Conservation (phyloP, 1,140 invertebrate genomes). For the Diorhabda sublineata region DNA sequence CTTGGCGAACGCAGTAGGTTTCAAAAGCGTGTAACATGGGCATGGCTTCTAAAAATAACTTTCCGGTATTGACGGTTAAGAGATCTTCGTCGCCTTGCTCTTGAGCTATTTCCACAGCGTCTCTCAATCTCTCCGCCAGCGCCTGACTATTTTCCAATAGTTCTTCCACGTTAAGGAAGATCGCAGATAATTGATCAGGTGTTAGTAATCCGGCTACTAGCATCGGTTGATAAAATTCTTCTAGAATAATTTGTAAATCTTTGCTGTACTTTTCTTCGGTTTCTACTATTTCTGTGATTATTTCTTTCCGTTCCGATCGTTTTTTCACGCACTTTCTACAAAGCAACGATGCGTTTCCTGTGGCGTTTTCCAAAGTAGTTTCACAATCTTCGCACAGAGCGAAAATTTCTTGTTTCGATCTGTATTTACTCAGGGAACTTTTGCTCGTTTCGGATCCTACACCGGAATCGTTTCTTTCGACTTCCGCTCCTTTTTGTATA, state of each 20-base stretch:
- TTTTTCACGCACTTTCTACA: constrained; percentile 86
- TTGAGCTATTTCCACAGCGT: constrained; percentile 79
- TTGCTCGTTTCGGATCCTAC: constrained; percentile 90
- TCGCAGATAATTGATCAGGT: constrained; percentile 76
- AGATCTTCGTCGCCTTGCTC: constrained; percentile 77
- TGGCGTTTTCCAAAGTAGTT: constrained; percentile 62
- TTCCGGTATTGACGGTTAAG: constrained; percentile 84
- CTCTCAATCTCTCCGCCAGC: constrained; percentile 80
- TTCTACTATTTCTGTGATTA: constrained; percentile 92
- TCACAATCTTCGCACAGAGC: constrained; percentile 74
- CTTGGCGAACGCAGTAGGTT: constrained; percentile 89
- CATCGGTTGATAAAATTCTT: constrained; percentile 94
- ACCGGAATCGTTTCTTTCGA: constrained; percentile 89
- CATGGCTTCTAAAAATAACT: constrained; percentile 86
- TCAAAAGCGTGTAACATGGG: constrained; percentile 92
- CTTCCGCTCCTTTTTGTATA: constrained; percentile 56
- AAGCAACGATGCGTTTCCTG: constrained; percentile 67
- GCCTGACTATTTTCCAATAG: constrained; percentile 83
- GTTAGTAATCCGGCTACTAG: constrained; percentile 79
- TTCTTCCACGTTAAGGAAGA: constrained; percentile 93
- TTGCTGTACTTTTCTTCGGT: constrained; percentile 94
- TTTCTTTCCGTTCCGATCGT: constrained; percentile 85
- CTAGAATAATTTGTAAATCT: constrained; percentile 85
- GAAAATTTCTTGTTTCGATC: constrained; percentile 50
- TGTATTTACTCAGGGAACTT: constrained; percentile 70